phyloP scores from a whole-genome alignment of 2,888 invertebrate genomes.

The Marasmarcha lunaedactyla region DNA sequence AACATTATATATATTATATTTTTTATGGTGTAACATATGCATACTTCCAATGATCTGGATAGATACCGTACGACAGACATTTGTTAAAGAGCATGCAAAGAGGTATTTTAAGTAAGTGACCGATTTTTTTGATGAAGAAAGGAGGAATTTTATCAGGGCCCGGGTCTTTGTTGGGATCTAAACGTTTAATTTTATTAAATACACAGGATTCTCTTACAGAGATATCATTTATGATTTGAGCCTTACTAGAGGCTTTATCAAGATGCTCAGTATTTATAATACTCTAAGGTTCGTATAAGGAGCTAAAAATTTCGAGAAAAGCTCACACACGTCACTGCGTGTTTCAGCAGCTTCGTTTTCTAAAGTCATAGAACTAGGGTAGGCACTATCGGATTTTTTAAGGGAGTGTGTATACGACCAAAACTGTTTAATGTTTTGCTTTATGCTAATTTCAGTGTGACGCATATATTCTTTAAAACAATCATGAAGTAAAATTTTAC shows the following conservation, averaged over 20 bases:
- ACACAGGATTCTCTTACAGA: too few species aligned
- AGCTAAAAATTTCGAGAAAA: background rate
- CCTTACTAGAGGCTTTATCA: too few species aligned
- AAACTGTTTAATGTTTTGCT: background rate
- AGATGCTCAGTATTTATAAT: background rate
- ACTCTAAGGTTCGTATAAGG: background rate
- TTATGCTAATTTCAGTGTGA: background rate
- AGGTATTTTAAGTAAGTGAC: background rate
- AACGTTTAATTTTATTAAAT: too few species aligned
- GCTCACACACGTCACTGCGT: background rate
- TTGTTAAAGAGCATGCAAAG: background rate
- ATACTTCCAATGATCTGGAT: background rate
- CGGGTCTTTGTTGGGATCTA: background rate
- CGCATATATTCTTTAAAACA: background rate
- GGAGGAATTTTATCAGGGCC: background rate
- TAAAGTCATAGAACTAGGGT: background rate
- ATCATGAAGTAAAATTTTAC: background rate
- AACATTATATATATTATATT: background rate
- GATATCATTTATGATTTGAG: too few species aligned
- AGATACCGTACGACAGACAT: background rate
- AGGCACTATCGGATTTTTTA: background rate
- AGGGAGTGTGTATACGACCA: background rate
- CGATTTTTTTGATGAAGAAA: background rate
- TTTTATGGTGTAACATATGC: background rate
- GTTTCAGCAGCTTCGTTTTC: background rate